These are phyloP conservation scores for Melolontha melolontha DNA, from an alignment of 2,888 invertebrate species.

Conservation along the genomic window DNA sequence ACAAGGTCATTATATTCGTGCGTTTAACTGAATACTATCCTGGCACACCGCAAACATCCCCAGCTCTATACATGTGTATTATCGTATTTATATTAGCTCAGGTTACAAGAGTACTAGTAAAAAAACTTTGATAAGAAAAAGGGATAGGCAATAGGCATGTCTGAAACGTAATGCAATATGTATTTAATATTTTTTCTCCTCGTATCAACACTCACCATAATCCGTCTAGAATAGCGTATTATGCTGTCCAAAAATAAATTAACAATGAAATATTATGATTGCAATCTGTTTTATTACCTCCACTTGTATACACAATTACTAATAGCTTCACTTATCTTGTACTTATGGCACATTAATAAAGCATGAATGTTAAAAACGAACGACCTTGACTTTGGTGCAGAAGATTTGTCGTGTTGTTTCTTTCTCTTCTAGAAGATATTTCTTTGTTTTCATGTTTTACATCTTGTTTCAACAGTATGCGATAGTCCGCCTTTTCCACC, in stretches of 20 bases:
- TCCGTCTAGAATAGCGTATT: too few relatives aligned
- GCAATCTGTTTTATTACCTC: slow-evolving; percentile 50
- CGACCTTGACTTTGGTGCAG: slow-evolving; percentile 28
- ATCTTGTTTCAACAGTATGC: slow-evolving; percentile 2
- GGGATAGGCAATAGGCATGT: too few relatives aligned
- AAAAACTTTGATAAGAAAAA: too few relatives aligned
- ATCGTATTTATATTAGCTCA: too few relatives aligned
- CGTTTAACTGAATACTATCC: too few relatives aligned
- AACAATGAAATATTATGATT: slow-evolving; percentile 54
- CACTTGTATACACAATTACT: slow-evolving; percentile 43
- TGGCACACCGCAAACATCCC: too few relatives aligned
- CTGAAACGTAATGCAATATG: too few relatives aligned
- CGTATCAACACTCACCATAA: too few relatives aligned
- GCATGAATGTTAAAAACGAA: slow-evolving; percentile 29
- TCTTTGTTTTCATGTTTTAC: not conserved
- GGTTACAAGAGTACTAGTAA: too few relatives aligned
- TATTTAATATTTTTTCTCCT: too few relatives aligned
- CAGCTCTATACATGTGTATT: too few relatives aligned
- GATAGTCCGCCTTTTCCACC: not conserved
- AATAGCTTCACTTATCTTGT: slow-evolving; percentile 46
- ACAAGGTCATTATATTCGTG: too few relatives aligned
- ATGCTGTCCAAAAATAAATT: not conserved
- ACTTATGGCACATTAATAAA: slow-evolving; percentile 46
- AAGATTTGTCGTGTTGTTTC: not conserved
- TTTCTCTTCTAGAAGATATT: not conserved